These are phyloP conservation scores for Hyperoplus immaculatus DNA, from an alignment of 2,797 vertebrate genomes.

Conservation along the genomic window DNA sequence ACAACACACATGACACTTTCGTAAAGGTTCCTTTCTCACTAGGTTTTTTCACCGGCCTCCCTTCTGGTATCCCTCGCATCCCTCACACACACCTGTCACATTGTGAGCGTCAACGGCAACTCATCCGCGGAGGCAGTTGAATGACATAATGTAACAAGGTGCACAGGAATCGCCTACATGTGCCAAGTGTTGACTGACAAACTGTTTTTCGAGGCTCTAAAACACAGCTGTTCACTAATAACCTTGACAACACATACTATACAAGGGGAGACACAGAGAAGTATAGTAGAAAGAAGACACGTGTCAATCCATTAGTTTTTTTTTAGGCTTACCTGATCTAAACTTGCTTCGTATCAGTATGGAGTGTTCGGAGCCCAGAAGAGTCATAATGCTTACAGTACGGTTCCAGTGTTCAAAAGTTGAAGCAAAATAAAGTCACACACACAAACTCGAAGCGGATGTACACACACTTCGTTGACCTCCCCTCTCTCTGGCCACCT, in stretches of 20 bases:
- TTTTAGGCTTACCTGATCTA: slow-evolving; percentile 94
- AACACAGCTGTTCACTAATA: slow-evolving; percentile 8
- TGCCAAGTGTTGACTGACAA: slow-evolving; percentile 31
- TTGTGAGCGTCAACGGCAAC: slow-evolving; percentile 21
- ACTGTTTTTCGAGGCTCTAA: background rate
- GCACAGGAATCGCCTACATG: background rate
- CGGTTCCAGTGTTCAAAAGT: slow-evolving; percentile 87
- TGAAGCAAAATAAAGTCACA: slow-evolving; percentile 62
- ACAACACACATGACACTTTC: background rate
- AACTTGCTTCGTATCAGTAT: slow-evolving; percentile 99
- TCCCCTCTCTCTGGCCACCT: slow-evolving; percentile 71
- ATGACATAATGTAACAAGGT: slow-evolving; percentile 14
- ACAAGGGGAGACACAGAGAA: background rate
- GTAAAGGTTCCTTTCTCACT: background rate
- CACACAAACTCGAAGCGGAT: slow-evolving; percentile 26
- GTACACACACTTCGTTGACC: slow-evolving; percentile 71
- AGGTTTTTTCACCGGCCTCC: slow-evolving; percentile 24
- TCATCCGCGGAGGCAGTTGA: slow-evolving; percentile 21
- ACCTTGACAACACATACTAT: background rate
- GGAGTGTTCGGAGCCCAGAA: slow-evolving; percentile 97
- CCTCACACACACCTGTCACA: slow-evolving; percentile 59
- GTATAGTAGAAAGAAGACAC: background rate
- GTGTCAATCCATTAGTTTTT: background rate
- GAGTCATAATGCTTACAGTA: slow-evolving; percentile 93
- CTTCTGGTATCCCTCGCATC: slow-evolving; percentile 6